phyloP scores from a whole-genome alignment of 2,888 invertebrate genomes.

The Hemistola chrysoprasaria region DNA sequence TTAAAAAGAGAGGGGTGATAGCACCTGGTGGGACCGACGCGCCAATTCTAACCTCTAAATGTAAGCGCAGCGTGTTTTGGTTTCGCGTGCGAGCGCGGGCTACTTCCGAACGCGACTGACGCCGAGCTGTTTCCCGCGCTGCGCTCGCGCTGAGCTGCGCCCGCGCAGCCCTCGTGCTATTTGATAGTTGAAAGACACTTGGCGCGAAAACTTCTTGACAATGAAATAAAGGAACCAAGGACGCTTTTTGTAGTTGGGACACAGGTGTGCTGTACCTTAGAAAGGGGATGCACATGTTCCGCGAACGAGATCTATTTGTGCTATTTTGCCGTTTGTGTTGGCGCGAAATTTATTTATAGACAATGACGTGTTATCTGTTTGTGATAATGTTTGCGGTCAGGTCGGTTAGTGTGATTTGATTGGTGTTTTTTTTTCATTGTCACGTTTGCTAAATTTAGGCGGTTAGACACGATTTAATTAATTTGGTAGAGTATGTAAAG shows the following conservation, averaged over 20 bases:
- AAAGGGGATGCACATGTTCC: slow-evolving; percentile 54
- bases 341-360: slow-evolving; percentile 42
- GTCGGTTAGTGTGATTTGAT: slow-evolving; percentile 21
- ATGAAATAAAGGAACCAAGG: slow-evolving; percentile 72
- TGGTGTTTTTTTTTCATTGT: slow-evolving; percentile 29
- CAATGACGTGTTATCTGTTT: slow-evolving; percentile 45
- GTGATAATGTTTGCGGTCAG: slow-evolving; percentile 42
- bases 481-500: slow-evolving; percentile 1
- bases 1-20: slow-evolving; percentile 59
- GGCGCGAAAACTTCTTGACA: slow-evolving; percentile 75
- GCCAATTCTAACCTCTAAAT: slow-evolving; percentile 78
- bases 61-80: slow-evolving; percentile 35
- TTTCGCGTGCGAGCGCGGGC: slow-evolving; percentile 58
- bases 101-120: slow-evolving; percentile 54
- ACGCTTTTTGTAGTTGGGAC: slow-evolving; percentile 68
- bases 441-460: slow-evolving; percentile 9
- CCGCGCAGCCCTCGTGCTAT: slow-evolving; percentile 54
- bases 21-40: slow-evolving; percentile 75
- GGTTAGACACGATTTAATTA: slow-evolving; percentile 1
- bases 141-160: slow-evolving; percentile 27
- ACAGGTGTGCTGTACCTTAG: slow-evolving; percentile 60
- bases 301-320: slow-evolving; percentile 15
- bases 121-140: slow-evolving; percentile 69
- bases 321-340: slow-evolving; percentile 27
- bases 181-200: slow-evolving; percentile 66